Base-by-base conservation (phyloP, 2,888 invertebrate genomes). In the Adelognathus sp. region DNA sequence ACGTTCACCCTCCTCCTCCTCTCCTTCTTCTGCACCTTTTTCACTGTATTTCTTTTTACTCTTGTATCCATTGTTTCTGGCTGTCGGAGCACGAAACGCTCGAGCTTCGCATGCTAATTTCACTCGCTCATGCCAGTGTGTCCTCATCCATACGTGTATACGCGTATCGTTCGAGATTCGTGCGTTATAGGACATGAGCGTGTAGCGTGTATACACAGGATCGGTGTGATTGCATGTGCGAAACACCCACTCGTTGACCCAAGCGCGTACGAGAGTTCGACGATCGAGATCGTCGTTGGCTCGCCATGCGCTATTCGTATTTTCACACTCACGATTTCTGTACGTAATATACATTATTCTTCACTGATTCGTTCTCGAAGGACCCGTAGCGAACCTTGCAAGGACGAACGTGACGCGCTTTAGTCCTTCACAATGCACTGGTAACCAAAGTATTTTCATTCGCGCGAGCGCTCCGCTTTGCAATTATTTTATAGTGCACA, bases 191-290 rank as follows among this genome's bases (percentile, higher is more conserved):
- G 24, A 14, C 39, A 41, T 24, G 24, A 50, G n/a, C 24, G 24
- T 39, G 24, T 60, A 39, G 21, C 24, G 39, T n/a, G n/a, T n/a
- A n/a, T 60, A 60, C 36, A 39, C 27, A 24, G 60, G 11, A n/a
- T 39, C 39, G 39, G 60, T 60, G 60, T 24, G 39, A 60, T 39
- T n/a, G 60, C 60, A 41, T 60, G 60, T 60, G 60, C 60, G 41
- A 41, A 46, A 44, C 33, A 24, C 33, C 64, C 64, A 64, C 64
- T 31, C 46, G 64, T 52, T 31, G 50, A 33, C 64, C 50, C 64
- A 52, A 31, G 7, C 64, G 64, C 46, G 64, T 64, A 36, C 46
- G 52, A n/a, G n/a, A 60, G 60, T 21, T 70, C 60, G 70, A 60
- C 61, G 29, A 61, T 61, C 39, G 31, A 56, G 56, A 56, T 56